Evolutionary conservation across 2,888 invertebrate genomes (phyloP), one percentile per base, ranked within the genome.

Genomic region (Augochlorella aurata): DNA sequence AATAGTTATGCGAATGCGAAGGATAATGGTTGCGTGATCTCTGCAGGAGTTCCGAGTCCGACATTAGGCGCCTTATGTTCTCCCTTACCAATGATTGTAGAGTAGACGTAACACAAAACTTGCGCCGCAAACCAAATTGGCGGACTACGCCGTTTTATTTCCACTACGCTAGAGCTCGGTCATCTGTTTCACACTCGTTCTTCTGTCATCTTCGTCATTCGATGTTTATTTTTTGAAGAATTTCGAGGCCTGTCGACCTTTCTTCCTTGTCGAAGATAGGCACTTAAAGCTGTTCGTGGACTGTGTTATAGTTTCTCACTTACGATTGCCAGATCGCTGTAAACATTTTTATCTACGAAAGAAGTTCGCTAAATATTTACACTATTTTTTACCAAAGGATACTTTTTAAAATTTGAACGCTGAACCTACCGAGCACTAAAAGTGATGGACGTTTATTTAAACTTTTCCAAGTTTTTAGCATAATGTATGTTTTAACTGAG

Each of bases 61-160:
- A 18, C 58, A 78, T 80, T 80, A 80, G 73, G 24, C 45, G 72
- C 58, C 76, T 70, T 77, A 77, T 79, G 79, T 82, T 80, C 84
- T 82, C 83, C 86, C 88, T 84, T 89, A 88, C 85, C 87, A 89
- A 86, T 89, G 86, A 89, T 89, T 88, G 77, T 86, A 65, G 83
- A 79, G 82, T 77, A 79, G 68, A 47, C 78, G 75, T 76, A 78
- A 85, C 77, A 75, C 77, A 77, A 54, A 77, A 47, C 82, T 81
- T 69, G 73, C 79, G 79, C 71, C 83, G 73, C 77, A 77, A 83
- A 79, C 71, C 79, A 82, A 83, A 76, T 83, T 67, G 70, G 52
- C 47, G 5, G 70, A 54, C 38, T 24, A 38, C 45, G 44, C 18
- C 44, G 50, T 69, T 50, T 73, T 50, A 16, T n/a, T 63, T 47